phyloP scores from a whole-genome alignment of 2,113 vertebrate species.

The Corvus hawaiiensis region DNA sequence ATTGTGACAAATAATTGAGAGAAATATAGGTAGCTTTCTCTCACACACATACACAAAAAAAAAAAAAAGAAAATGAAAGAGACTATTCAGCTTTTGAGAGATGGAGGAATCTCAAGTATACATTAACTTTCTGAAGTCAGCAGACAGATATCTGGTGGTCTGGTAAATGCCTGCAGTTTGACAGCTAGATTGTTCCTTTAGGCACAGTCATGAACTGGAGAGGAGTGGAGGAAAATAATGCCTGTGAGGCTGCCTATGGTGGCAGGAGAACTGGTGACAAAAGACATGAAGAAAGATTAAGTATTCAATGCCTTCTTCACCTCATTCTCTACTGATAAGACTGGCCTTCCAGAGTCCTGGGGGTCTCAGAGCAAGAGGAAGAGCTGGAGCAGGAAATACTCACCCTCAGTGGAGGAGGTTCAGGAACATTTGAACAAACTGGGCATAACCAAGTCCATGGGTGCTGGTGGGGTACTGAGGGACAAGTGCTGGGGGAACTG shows the following conservation, averaged over 20 bases:
- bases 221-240: not conserved
- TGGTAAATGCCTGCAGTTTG: conserved; percentile 44
- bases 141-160: conserved; percentile 10
- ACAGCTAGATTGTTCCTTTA: conserved; percentile 47
- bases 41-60: not conserved
- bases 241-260: not conserved
- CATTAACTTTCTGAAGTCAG: conserved; percentile 17
- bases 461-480: not conserved
- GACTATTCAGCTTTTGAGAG: not conserved
- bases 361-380: not conserved
- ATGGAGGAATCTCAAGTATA: not conserved
- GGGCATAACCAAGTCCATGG: not conserved
- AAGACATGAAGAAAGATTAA: not conserved
- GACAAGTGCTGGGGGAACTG: not conserved
- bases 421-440: not conserved
- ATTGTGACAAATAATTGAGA: not conserved
- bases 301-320: not conserved
- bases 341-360: not conserved
- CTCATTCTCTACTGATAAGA: not conserved
- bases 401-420: not conserved
- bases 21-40: not conserved
- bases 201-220: conserved; percentile 39
- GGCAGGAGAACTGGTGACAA: not conserved
- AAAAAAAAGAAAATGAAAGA: not conserved
- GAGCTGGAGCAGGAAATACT: not conserved